Evolutionary conservation across 2,888 invertebrate genomes (phyloP).

Genomic region (Crematogaster levior): DNA sequence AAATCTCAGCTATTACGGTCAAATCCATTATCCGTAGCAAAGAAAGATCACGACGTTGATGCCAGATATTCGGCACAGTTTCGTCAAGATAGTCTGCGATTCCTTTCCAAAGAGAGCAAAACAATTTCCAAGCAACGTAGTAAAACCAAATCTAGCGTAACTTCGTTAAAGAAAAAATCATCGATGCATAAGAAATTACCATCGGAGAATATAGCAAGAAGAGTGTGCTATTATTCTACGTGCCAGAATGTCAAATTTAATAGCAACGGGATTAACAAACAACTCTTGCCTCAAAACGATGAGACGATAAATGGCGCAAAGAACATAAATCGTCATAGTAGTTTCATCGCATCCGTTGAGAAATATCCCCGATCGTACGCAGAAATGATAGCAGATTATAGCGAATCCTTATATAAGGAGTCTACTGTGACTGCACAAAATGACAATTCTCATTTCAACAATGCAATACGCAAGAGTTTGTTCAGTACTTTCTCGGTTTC

Average conservation of each 20-base stretch:
- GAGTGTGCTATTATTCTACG: neutral
- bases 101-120: constrained; percentile 32
- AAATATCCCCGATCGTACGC: constrained; percentile 59
- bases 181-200: constrained; percentile 28
- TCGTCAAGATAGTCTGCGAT: neutral
- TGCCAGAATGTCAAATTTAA: neutral
- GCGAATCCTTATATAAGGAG: constrained; percentile 30
- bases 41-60: neutral
- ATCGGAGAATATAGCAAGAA: neutral
- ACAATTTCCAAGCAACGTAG: constrained; percentile 15
- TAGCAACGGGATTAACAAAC: neutral
- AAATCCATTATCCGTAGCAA: neutral
- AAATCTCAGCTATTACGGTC: neutral
- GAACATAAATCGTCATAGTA: constrained; percentile 6
- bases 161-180: constrained; percentile 22
- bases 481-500: constrained; percentile 49
- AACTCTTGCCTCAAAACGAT: neutral
- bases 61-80: neutral
- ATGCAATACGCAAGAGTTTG: constrained; percentile 46
- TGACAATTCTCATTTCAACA: neutral
- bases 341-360: neutral
- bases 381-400: constrained; percentile 63
- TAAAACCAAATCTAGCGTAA: neutral
- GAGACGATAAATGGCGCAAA: neutral
- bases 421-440: neutral